Percentiles rank a stretch among this genome's conserved stretches.
Evolutionary conservation across 2,113 vertebrate species (phyloP).

Genomic region (Gobius niger): DNA sequence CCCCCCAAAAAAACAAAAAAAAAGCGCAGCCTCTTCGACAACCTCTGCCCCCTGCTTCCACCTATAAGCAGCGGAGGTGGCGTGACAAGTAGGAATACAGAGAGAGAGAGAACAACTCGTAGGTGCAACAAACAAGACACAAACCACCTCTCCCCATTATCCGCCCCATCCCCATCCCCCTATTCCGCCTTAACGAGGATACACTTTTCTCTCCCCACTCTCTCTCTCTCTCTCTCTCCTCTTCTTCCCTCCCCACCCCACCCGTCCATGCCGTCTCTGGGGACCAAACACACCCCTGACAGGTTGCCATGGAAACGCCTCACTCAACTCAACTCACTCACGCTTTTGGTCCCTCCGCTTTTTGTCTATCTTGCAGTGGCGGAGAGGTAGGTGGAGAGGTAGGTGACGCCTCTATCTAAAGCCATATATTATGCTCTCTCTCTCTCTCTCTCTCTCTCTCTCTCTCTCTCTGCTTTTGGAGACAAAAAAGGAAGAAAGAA

Average conservation of each 20-base stretch:
- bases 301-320: conserved; percentile 73
- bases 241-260: conserved; percentile 47
- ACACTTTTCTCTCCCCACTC: conserved; percentile 37
- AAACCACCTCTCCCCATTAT: conserved; percentile 30
- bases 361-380: conserved; percentile 46
- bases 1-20: conserved; percentile 2
- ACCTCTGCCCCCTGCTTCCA: conserved; percentile 20
- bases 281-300: conserved; percentile 75
- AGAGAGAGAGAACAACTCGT: conserved; percentile 41
- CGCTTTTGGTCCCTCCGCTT: conserved; percentile 20
- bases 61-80: conserved; percentile 10
- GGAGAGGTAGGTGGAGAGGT: not conserved
- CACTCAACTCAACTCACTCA: conserved; percentile 36
- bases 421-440: not conserved
- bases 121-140: conserved; percentile 8
- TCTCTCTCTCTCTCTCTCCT: conserved; percentile 42
- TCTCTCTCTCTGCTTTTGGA: conserved; percentile 48
- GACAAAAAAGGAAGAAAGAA: conserved; percentile 5
- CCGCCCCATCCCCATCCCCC: conserved; percentile 1
- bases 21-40: not conserved
- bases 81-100: conserved; percentile 11
- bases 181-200: not conserved
- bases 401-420: conserved; percentile 51
- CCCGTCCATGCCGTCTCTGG: conserved; percentile 51
- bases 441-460: conserved; percentile 47